phyloP scores from a whole-genome alignment of 2,797 vertebrate genomes.

The Takifugu ocellatus region DNA sequence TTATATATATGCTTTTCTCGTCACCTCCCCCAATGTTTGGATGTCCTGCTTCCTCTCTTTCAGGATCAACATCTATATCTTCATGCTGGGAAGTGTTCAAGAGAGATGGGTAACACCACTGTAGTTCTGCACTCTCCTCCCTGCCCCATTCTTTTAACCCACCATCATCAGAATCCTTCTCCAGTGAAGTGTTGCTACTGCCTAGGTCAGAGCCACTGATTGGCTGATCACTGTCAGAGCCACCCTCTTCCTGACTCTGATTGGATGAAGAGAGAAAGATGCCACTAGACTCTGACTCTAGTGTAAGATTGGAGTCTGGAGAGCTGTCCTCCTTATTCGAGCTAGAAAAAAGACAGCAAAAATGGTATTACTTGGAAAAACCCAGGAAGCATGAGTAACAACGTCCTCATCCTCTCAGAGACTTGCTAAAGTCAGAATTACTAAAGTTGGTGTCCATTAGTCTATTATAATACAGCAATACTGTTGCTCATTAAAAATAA shows the following conservation, averaged over 20 bases:
- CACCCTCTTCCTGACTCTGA: conserved; percentile 72
- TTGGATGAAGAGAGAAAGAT: conserved; percentile 76
- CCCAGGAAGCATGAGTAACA: no score
- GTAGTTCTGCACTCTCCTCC: conserved; percentile 64
- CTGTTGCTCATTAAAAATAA: no score
- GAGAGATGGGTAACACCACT: conserved; percentile 73
- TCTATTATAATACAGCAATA: no score
- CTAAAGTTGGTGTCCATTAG: no score
- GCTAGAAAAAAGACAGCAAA: conserved; percentile 47
- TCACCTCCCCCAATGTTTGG: conserved; percentile 15
- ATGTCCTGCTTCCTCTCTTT: conserved; percentile 3
- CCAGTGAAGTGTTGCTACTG: conserved; percentile 68
- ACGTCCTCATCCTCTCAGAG: no score
- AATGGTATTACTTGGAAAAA: conserved; percentile 11
- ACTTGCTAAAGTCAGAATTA: no score
- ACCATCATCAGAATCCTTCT: conserved; percentile 65
- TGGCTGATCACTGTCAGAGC: conserved; percentile 72
- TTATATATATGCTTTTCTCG: conserved; percentile 7
- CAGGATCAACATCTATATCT: conserved; percentile 16
- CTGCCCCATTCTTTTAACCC: conserved; percentile 68
- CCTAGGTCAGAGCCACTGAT: conserved; percentile 70
- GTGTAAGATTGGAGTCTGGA: conserved; percentile 74
- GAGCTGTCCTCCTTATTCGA: conserved; percentile 72
- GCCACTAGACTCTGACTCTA: conserved; percentile 77
- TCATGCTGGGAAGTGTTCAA: conserved; percentile 47